Conservation (phyloP, 2,113 vertebrate species). For the Dicerorhinus sumatrensis region DNA sequence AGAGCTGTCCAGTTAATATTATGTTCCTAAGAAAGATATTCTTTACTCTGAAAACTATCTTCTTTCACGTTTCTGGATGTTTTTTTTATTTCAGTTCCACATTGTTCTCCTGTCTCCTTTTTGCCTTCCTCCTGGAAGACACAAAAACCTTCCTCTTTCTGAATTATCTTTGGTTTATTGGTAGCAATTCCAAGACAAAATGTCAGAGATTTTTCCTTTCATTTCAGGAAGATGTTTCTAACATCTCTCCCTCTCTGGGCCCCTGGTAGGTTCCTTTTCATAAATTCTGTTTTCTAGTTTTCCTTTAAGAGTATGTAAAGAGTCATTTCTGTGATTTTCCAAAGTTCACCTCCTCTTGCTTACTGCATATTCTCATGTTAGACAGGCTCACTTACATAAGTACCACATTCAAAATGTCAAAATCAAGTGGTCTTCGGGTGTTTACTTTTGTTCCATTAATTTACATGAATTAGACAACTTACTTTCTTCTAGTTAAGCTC, state of each 20-base stretch:
- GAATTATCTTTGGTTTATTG: not conserved
- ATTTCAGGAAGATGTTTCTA: not conserved
- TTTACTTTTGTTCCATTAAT: constrained; percentile 10
- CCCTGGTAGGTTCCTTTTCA: not conserved
- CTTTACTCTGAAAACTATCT: not conserved
- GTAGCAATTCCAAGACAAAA: constrained; percentile 38
- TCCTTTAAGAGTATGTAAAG: not conserved
- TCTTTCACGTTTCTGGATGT: constrained; percentile 4
- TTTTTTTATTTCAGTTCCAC: constrained; percentile 20
- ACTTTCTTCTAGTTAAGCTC: not conserved
- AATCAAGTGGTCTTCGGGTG: not conserved
- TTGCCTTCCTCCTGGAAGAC: not conserved
- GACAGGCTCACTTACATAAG: not conserved
- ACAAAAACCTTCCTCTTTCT: not conserved
- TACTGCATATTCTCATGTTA: not conserved
- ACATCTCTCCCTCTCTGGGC: not conserved
- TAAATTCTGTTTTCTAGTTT: constrained; percentile 35
- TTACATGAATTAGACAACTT: constrained; percentile 10
- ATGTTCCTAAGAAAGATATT: constrained; percentile 36
- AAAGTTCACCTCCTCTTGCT: not conserved
- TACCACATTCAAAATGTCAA: not conserved
- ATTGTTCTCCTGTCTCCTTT: not conserved
- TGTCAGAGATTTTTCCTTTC: constrained; percentile 19
- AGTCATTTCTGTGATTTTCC: constrained; percentile 23
- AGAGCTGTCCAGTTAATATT: not conserved